These are phyloP conservation scores for Cheilosia soror DNA, from an alignment of 2,888 invertebrate species.

Conservation along the genomic window DNA sequence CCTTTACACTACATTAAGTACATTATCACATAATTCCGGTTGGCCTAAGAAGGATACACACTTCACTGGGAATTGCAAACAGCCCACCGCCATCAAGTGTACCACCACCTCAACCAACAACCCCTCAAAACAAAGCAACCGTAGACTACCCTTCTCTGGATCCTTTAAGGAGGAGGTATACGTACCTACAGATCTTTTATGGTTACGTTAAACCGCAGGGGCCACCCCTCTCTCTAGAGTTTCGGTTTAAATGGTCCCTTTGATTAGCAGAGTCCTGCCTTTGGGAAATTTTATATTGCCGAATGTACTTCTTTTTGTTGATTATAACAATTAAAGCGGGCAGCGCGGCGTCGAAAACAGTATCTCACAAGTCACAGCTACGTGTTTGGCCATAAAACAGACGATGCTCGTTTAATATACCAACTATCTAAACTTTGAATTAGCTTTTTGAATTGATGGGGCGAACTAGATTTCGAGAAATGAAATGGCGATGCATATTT, in stretches of 20 bases:
- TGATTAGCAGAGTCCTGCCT: conserved; percentile 64
- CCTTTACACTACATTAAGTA: conserved; percentile 74
- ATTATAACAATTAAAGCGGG: conserved; percentile 66
- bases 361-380: conserved; percentile 20
- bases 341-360: conserved; percentile 31
- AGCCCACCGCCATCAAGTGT: conserved; percentile 34
- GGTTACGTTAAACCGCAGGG: conserved; percentile 66
- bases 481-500: conserved; percentile 41
- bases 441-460: conserved; percentile 14
- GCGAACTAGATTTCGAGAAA: conserved; percentile 28
- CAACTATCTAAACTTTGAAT: conserved; percentile 46
- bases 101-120: conserved; percentile 40
- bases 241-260: conserved; percentile 63
- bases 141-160: conserved; percentile 24
- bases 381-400: conserved; percentile 47
- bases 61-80: conserved; percentile 70
- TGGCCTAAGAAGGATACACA: conserved; percentile 74
- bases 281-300: conserved; percentile 44
- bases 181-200: conserved; percentile 51
- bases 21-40: conserved; percentile 75
- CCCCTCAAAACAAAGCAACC: conserved; percentile 40
- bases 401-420: conserved; percentile 58
- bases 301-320: conserved; percentile 58
- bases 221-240: conserved; percentile 33
- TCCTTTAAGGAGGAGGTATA: conserved; percentile 19